Percentiles rank a stretch among this genome's conserved stretches.
Conservation (phyloP, 2,113 vertebrate genomes). For the Mirza zaza region DNA sequence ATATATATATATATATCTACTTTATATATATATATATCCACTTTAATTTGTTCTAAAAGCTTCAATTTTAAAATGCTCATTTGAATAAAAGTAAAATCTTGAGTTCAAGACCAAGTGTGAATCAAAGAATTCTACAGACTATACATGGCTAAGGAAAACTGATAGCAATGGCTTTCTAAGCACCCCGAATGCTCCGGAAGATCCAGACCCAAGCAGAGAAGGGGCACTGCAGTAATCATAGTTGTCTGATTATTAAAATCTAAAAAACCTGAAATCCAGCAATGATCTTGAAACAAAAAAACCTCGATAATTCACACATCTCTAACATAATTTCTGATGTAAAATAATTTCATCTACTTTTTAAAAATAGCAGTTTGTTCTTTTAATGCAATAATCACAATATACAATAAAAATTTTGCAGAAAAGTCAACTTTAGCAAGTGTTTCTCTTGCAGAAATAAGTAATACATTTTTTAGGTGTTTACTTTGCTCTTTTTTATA, state of each 20-base stretch:
- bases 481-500: slow-evolving; percentile 77
- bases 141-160: not conserved
- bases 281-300: not conserved
- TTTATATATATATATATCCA: not conserved
- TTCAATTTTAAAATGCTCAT: slow-evolving; percentile 44
- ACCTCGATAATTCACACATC: not conserved
- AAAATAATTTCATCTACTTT: not conserved
- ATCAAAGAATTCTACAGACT: slow-evolving; percentile 6
- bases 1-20: too few species aligned
- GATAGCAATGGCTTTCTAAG: not conserved
- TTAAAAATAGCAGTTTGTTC: not conserved
- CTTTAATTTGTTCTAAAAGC: slow-evolving; percentile 68
- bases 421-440: slow-evolving; percentile 67
- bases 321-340: not conserved
- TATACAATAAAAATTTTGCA: not conserved
- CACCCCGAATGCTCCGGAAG: not conserved
- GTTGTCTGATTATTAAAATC: not conserved
- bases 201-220: not conserved
- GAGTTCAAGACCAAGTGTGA: not conserved
- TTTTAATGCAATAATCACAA: not conserved
- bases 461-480: slow-evolving; percentile 79
- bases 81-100: not conserved
- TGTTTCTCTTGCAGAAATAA: slow-evolving; percentile 66
- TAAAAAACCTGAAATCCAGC: not conserved
- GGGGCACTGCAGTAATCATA: rapidly evolving